Evolutionary conservation across 2,888 invertebrate species (phyloP), one percentile per base, ranked within the genome.

Genomic region (Drosophila yooni): DNA sequence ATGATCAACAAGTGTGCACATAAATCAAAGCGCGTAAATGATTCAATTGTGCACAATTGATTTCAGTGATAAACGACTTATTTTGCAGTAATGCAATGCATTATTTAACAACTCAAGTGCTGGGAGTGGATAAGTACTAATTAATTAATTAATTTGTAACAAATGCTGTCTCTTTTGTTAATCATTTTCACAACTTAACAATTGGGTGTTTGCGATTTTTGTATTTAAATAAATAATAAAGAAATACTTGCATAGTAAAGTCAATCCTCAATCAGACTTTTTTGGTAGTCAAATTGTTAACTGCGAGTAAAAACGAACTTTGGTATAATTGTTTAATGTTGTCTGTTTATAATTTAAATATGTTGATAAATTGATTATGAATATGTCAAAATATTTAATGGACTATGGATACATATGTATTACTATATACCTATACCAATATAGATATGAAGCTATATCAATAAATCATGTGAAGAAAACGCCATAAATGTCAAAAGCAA

Each of bases 1-100:
- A 27, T 29, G 53, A 40, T 58, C 34, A 58, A 58, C 40, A 58
- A 31, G 29, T 48, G 33, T 15, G 27, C 21, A 21, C 27, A 70
- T 74, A 74, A 77, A 74, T 74, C 70, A 66, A 3, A 7, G 10
- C n/a, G n/a, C 21, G 25, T 59, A 40, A 60, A 46, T 65, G 66
- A 40, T 34, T 57, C 31, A 57, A 29, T 54, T 52, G 38, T 60
- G 38, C 38, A 33, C 59, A 71, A 79, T 74, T 75, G 75, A 68
- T 63, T 68, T 27, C 8, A 68, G 60, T 75, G 71, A 69, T 69
- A 62, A 76, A 76, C 72, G 51, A 71, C 54, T 66, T 65, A 56
- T 36, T 64, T 58, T 25, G 31, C 34, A 18, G 4, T 34, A 51
- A 73, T 52, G 68, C 60, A 59, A 59, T 59, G 66, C 57, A 75